phyloP scores from a whole-genome alignment of 2,888 invertebrate species.

The Geophilus truncorum region DNA sequence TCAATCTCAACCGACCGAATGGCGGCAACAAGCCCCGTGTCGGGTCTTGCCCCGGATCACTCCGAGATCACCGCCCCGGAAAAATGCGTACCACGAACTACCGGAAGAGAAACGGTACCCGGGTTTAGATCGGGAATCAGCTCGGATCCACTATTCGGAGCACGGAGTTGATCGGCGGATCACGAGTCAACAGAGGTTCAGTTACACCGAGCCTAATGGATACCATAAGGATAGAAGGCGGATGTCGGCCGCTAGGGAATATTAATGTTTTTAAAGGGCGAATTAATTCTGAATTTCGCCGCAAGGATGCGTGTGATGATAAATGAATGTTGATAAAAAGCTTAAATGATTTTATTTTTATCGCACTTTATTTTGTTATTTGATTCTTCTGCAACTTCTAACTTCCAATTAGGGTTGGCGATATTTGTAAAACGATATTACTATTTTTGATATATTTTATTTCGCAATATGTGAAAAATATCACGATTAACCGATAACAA shows the following conservation, averaged over 20 bases:
- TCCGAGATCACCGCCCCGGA: not conserved
- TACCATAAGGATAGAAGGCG: not conserved
- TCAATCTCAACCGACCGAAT: not conserved
- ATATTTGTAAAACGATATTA: too few relatives aligned
- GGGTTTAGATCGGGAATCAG: slow-evolving; percentile 54
- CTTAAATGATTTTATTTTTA: too few relatives aligned
- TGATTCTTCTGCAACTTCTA: too few relatives aligned
- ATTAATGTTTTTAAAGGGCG: not conserved
- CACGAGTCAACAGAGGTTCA: not conserved
- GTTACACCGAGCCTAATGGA: not conserved
- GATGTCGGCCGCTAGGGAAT: not conserved
- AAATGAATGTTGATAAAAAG: too few relatives aligned
- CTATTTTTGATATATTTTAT: too few relatives aligned
- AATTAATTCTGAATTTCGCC: not conserved
- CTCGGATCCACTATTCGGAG: slow-evolving; percentile 40
- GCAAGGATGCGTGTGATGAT: too few relatives aligned
- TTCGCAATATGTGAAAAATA: too few relatives aligned
- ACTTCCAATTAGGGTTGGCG: too few relatives aligned
- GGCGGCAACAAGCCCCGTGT: not conserved
- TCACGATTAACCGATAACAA: too few relatives aligned
- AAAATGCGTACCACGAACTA: slow-evolving; percentile 52
- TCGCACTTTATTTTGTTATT: too few relatives aligned
- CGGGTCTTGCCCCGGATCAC: slow-evolving; percentile 6
- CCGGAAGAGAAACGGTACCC: slow-evolving; percentile 56
- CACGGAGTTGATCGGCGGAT: not conserved